Evolutionary conservation across 2,888 invertebrate species (phyloP), one percentile per base, ranked within the genome.

Genomic region (Labia minor): DNA sequence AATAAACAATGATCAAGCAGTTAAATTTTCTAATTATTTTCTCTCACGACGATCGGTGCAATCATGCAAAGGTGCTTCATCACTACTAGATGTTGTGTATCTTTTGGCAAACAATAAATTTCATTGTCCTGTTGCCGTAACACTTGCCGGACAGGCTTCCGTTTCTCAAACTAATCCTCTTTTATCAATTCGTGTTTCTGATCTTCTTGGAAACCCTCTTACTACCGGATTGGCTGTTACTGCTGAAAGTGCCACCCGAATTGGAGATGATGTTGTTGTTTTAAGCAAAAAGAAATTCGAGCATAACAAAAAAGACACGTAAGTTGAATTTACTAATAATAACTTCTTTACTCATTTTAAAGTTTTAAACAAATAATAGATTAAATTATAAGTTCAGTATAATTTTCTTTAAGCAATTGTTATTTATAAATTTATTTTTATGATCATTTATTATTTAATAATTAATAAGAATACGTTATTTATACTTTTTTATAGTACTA

Each of bases 11-110:
- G 87, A 86, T 21, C 95, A 95, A 79, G 86, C 87, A 1, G 84
- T 90, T 64, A 97, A 97, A 81, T 88, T 98, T 74, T 87, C 89
- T 0, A 89, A 89, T 75, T 98, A 97, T 80, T 84, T 97, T 74
- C 80, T 95, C 69, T 91, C 91, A 63, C 85, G 97, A 62, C 88
- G 90, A 71, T 92, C 93, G 63, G 95, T 96, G 1, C 93, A 90
- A 76, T 86, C 90, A 1, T 82, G 90, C 0, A 89, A 90, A 75
- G 94, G 95, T 33, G 90, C 90, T 3, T 85, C 88, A 69, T 83
- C 88, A 67, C 81, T 98, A 21, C 79, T 96, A 0, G 90, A 92
- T 70, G 90, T 90, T 0, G 81, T 95, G 19, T 81, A 81, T 61
- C 84, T 86, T 0, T 79, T 92, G 14, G 84, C 87, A 1, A 82